Base-by-base conservation (phyloP, 2,113 vertebrate genomes). In the Datnioides undecimradiatus region DNA sequence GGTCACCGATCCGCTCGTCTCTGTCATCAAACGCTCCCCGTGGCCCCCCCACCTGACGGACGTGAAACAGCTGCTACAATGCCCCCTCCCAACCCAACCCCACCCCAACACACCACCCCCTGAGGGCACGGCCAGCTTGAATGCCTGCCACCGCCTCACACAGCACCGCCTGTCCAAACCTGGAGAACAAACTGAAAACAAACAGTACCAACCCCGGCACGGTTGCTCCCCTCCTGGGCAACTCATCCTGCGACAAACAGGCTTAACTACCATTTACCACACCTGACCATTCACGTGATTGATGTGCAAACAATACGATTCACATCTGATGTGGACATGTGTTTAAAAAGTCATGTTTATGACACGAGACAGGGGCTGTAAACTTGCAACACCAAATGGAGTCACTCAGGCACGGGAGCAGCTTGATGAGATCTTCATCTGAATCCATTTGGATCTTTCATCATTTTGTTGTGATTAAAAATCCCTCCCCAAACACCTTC, bases 21-120 rank as follows among this genome's bases (percentile, higher is more conserved):
- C 71, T 78, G 82, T 91, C 86, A 87, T 87, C 72, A 63, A 83
- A 85, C 25, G 36, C 69, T 71, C 65, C 43, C 70, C 25, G 8
- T n/a, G 14, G 7, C 14, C 25, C 25, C 16, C 34, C 48, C 23
- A 5, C 63, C 60, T 6, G 49, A 69, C 1, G 6, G 84, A 89
- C 51, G 34, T 79, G 48, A 83, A 88, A 91, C 91, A 92, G 86
- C 92, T 93, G 90, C 73, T 82, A 27, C 64, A 29, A 40, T 78
- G 75, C 63, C 62, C 77, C 54, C 38, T 67, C 31, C 73, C 64
- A 73, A 65, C 81, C 80, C 2, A 6, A 36, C 29, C 60, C 29
- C 73, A 29, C 5, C 8, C 31, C 33, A n/a, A n/a, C 73, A 16
- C 46, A 9, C 8, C 5, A 49, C 58, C 79, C 76, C 88, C 80